A percentile compares a stretch with the other conserved stretches of the same genome.
Evolutionary conservation across 2,797 vertebrate genomes (phyloP).

Genomic region (Eospalax fontanierii): DNA sequence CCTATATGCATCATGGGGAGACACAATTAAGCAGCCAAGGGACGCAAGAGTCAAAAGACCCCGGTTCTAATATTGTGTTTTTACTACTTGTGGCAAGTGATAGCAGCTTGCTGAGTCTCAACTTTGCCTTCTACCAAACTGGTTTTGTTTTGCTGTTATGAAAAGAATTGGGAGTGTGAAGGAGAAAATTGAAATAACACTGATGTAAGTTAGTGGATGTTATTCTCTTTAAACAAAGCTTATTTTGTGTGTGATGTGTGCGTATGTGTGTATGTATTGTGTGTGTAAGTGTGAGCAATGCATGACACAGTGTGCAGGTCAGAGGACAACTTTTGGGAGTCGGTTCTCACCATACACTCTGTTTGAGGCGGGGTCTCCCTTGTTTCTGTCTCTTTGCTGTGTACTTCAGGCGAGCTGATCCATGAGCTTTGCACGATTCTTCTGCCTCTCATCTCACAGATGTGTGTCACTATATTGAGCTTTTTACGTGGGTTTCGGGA

Average conservation of each 20-base stretch:
- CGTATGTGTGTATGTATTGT: too few relatives aligned
- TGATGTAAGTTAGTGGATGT: not conserved
- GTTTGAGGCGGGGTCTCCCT: not conserved
- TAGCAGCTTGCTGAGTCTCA: not conserved
- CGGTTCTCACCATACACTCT: not conserved
- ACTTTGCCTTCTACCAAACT: not conserved
- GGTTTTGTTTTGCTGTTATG: not conserved
- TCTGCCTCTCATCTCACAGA: not conserved
- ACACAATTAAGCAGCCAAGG: not conserved
- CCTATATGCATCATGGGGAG: not conserved
- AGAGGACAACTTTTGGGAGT: not conserved
- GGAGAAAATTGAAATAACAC: slow-evolving; percentile 33
- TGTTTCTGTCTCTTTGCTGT: not conserved
- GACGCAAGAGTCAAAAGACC: not conserved
- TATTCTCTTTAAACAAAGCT: too few relatives aligned
- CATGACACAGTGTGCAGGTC: not conserved
- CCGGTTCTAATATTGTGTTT: not conserved
- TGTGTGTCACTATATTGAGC: not conserved
- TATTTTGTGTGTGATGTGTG: too few relatives aligned
- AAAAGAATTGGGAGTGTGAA: not conserved
- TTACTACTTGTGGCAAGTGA: not conserved
- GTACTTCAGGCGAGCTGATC: not conserved
- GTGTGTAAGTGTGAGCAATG: too few relatives aligned
- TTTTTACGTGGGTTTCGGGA: not conserved
- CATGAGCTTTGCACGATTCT: not conserved